Percentiles rank a stretch among this genome's conserved stretches.
These are phyloP conservation scores for Pandemis cinnamomeana DNA, from an alignment of 2,888 invertebrate genomes.

Conservation along the genomic window DNA sequence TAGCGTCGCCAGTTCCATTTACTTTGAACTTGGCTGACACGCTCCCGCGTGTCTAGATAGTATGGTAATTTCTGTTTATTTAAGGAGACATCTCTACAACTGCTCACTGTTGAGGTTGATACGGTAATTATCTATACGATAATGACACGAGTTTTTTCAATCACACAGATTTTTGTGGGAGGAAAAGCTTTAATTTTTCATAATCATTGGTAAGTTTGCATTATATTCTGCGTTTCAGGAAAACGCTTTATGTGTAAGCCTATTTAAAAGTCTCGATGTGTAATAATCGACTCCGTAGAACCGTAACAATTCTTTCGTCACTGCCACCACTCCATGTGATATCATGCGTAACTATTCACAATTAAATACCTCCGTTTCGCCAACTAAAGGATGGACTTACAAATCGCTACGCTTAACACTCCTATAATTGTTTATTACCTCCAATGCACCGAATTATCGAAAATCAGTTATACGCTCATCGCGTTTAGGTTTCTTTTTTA, in stretches of 20 bases:
- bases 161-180: not conserved
- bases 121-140: no score
- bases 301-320: not conserved
- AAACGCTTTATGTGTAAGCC: not conserved
- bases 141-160: no score
- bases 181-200: not conserved
- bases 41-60: no score
- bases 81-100: no score
- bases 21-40: no score
- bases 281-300: not conserved
- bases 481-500: not conserved
- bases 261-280: no score
- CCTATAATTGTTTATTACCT: not conserved
- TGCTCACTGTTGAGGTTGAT: no score
- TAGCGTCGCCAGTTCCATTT: no score
- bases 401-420: not conserved
- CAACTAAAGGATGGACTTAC: not conserved
- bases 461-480: not conserved
- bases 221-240: not conserved
- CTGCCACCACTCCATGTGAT: not conserved
- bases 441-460: not conserved
- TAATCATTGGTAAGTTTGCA: not conserved
- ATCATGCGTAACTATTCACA: not conserved
- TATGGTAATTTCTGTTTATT: no score
- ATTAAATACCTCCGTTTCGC: not conserved